Conservation (phyloP, 1,140 invertebrate genomes). For the Brevipalpus yothersi region DNA sequence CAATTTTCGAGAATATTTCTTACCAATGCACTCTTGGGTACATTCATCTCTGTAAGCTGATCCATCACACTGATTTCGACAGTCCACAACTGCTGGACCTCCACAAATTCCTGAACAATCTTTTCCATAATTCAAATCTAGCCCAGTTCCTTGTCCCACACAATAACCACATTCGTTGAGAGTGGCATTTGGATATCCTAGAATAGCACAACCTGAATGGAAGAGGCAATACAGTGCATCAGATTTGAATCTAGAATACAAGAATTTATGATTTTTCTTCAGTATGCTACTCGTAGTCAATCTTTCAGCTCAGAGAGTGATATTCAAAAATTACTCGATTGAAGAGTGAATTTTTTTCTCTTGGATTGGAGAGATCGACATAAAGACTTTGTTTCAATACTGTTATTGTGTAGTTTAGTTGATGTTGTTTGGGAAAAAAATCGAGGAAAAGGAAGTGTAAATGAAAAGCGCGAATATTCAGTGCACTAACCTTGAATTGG, state of each 20-base stretch:
- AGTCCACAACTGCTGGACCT: constrained; percentile 9
- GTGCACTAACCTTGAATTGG: not conserved
- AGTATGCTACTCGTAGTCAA: too few relatives aligned
- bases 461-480: not conserved
- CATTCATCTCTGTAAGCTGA: constrained; percentile 14
- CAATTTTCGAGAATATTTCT: not conserved
- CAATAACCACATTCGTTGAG: constrained; percentile 15
- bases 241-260: too few relatives aligned
- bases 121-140: constrained; percentile 11
- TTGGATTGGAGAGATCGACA: not conserved
- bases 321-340: too few relatives aligned
- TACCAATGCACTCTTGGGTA: constrained; percentile 8
- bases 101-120: constrained; percentile 13
- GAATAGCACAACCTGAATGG: not conserved
- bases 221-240: too few relatives aligned
- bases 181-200: constrained; percentile 12
- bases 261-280: too few relatives aligned
- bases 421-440: not conserved
- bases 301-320: too few relatives aligned
- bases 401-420: not conserved
- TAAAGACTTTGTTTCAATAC: not conserved
- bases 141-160: constrained; percentile 11
- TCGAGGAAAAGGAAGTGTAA: not conserved
- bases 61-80: constrained; percentile 12
- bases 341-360: not conserved